Percentiles rank a stretch among this genome's conserved stretches.
phyloP scores from a whole-genome alignment of 2,113 vertebrate species.

The Australoheros scitulus region DNA sequence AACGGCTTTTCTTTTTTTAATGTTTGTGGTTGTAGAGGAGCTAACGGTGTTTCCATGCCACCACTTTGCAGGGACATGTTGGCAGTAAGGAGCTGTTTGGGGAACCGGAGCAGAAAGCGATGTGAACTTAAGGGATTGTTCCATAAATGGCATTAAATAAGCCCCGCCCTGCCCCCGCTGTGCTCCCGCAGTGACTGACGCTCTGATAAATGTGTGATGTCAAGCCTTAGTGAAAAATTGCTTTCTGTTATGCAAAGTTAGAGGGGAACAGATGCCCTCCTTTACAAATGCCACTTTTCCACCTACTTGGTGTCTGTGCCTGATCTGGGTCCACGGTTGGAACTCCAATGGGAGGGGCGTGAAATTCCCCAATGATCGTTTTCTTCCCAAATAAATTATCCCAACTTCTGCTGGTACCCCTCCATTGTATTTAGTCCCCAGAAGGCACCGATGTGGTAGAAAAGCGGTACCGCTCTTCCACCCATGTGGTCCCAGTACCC shows the following conservation, averaged over 20 bases:
- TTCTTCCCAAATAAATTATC: too few species aligned
- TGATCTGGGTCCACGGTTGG: background rate
- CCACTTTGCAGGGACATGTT: too few species aligned
- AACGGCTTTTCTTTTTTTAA: too few species aligned
- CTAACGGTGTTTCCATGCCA: too few species aligned
- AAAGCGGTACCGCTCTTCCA: background rate
- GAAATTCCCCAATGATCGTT: background rate
- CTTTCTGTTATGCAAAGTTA: conserved; percentile 25
- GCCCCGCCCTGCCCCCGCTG: too few species aligned
- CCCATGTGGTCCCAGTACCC: background rate
- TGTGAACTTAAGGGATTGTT: too few species aligned
- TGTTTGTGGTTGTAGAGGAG: background rate
- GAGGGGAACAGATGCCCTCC: background rate
- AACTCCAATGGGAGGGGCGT: background rate
- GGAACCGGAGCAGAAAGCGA: too few species aligned
- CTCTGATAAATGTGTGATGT: background rate
- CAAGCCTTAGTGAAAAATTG: conserved; percentile 19
- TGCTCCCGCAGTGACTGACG: background rate
- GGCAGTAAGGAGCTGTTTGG: too few species aligned
- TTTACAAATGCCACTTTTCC: background rate
- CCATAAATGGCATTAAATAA: too few species aligned
- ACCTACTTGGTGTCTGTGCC: background rate
- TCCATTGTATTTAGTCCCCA: background rate
- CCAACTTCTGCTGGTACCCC: too few species aligned
- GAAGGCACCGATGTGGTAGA: background rate